Conservation (phyloP, 2,888 invertebrate species). For the Carcina quercana region DNA sequence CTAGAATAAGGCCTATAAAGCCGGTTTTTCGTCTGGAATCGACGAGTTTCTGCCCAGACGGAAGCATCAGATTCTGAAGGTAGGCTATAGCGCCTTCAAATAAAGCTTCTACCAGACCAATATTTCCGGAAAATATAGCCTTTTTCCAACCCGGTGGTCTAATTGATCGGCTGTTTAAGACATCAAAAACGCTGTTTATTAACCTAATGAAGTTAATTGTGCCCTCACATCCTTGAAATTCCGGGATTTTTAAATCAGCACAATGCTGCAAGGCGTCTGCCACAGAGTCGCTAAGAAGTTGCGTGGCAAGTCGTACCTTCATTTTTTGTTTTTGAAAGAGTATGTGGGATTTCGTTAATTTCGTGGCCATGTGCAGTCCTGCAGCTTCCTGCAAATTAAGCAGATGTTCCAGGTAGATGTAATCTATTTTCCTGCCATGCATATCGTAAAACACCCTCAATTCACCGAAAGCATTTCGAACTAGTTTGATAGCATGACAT, state of each 20-base stretch:
- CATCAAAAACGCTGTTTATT: conserved; percentile 16
- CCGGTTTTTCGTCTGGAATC: conserved; percentile 18
- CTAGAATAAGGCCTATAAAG: conserved; percentile 16
- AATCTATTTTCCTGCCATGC: conserved; percentile 9
- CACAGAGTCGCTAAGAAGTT: conserved; percentile 12
- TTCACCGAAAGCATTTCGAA: conserved; percentile 16
- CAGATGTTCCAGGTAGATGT: conserved; percentile 9
- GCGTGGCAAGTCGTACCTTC: conserved; percentile 12
- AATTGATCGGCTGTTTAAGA: conserved; percentile 13
- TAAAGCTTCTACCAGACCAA: conserved; percentile 10
- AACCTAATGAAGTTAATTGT: conserved; percentile 14
- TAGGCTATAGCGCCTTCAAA: conserved; percentile 11
- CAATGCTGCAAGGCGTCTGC: conserved; percentile 12
- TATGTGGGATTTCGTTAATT: conserved; percentile 8
- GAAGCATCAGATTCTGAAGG: conserved; percentile 6
- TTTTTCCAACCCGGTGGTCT: conserved; percentile 18
- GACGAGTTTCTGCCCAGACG: conserved; percentile 5
- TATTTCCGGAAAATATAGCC: conserved; percentile 14
- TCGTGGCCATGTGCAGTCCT: conserved; percentile 7
- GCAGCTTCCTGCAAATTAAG: conserved; percentile 8
- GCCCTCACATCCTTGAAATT: conserved; percentile 11
- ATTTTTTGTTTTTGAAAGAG: conserved; percentile 13
- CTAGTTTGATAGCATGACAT: conserved; percentile 15
- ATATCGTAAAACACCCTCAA: conserved; percentile 9
- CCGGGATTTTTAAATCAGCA: conserved; percentile 4